Base-by-base conservation (phyloP, 2,888 invertebrate species). In the Agrochola macilenta region DNA sequence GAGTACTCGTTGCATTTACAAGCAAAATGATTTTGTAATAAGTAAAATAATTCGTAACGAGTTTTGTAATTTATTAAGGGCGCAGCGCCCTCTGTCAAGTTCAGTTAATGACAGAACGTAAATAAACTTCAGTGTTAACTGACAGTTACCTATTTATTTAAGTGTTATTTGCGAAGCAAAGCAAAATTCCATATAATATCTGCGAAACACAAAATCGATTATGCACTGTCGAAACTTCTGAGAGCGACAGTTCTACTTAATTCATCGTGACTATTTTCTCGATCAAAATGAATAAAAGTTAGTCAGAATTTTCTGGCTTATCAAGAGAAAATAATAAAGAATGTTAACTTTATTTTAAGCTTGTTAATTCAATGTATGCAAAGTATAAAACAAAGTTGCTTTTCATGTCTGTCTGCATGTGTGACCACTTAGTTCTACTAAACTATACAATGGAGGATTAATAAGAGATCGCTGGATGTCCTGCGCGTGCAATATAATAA, bases 61-160 rank as follows among this genome's bases (percentile, higher is more conserved):
- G 77, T 76, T 76, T 39, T 17, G 35, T 57, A 4, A 76, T 46
- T 26, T 35, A 74, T n/a, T 30, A 30, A 52, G 30, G n/a, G 26
- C 7, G 30, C n/a, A 69, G n/a, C 46, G 35, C 26, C n/a, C 11
- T 57, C 49, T 79, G 70, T 57, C 79, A 61, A 61, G 49, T 58
- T 63, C 20, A 35, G 63, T 58, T 39, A 69, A 35, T 64, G 30
- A 12, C 26, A 5, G 35, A 46, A 54, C 81, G 57, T 65, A 63
- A 80, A 64, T 49, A 75, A 81, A 65, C 52, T 58, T 52, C n/a
- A 74, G 17, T 69, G 35, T 58, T 75, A 64, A 81, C 68, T 58
- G 81, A 57, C 68, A 79, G 75, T 52, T 63, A 63, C 49, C 58
- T 65, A 65, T 79, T 81, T 57, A 74, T 43, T 5, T 35, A 66